A percentile compares a stretch with the other conserved stretches of the same genome.
These are phyloP conservation scores for Calliphora vomitoria DNA, from an alignment of 2,888 invertebrate genomes.

Conservation along the genomic window DNA sequence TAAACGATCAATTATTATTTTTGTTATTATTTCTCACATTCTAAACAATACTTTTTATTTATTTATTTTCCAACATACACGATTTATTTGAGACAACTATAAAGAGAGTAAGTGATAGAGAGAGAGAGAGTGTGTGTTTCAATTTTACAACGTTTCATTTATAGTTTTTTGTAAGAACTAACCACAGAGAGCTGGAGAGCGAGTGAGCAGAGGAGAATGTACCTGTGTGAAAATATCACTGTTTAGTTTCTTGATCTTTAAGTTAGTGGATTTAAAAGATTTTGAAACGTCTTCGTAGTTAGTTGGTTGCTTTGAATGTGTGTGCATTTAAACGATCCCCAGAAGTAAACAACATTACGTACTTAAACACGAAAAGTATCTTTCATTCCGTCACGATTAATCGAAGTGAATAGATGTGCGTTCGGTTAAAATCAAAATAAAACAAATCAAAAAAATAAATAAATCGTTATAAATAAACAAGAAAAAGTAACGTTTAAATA, in stretches of 20 bases:
- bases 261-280: slow-evolving; percentile 22
- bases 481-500: slow-evolving; percentile 33
- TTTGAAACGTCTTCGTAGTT: slow-evolving; percentile 10
- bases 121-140: slow-evolving; percentile 57
- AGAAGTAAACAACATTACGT: slow-evolving; percentile 76
- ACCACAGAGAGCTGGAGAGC: not conserved
- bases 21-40: slow-evolving; percentile 83
- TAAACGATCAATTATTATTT: slow-evolving; percentile 80
- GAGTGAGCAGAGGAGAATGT: slow-evolving; percentile 1
- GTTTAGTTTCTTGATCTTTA: slow-evolving; percentile 19
- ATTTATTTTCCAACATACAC: slow-evolving; percentile 30
- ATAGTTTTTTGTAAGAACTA: too few relatives aligned
- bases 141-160: slow-evolving; percentile 44
- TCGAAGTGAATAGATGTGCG: slow-evolving; percentile 82
- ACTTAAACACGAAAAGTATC: slow-evolving; percentile 76
- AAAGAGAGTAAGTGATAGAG: not conserved
- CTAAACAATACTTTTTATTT: slow-evolving; percentile 80
- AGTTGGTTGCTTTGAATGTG: slow-evolving; percentile 27
- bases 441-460: slow-evolving; percentile 54
- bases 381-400: slow-evolving; percentile 84
- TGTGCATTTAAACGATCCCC: slow-evolving; percentile 39
- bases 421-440: slow-evolving; percentile 73
- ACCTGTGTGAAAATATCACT: slow-evolving; percentile 52
- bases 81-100: slow-evolving; percentile 26
- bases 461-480: slow-evolving; percentile 54